These are phyloP conservation scores for Datnioides undecimradiatus DNA, from an alignment of 2,113 vertebrate genomes.

Conservation along the genomic window DNA sequence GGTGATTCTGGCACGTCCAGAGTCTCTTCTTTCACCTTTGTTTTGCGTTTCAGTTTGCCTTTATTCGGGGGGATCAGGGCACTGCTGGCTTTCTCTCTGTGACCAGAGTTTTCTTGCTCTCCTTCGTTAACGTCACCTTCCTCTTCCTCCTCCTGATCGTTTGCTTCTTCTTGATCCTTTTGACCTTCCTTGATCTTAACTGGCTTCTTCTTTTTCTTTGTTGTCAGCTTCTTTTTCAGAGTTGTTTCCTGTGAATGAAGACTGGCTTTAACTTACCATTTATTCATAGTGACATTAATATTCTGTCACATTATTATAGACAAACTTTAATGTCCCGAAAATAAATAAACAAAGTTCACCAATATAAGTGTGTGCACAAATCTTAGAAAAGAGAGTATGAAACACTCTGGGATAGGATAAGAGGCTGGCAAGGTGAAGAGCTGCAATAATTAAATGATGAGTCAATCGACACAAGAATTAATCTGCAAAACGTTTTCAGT, in stretches of 20 bases:
- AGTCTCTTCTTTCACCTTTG: constrained; percentile 75
- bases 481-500: too few relatives aligned
- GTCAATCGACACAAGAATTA: neutral
- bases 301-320: neutral
- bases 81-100: constrained; percentile 71
- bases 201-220: constrained; percentile 82
- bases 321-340: neutral
- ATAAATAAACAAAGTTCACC: neutral
- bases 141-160: constrained; percentile 43
- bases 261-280: neutral
- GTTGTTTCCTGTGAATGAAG: constrained; percentile 76
- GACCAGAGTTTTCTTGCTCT: constrained; percentile 59
- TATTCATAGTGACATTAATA: constrained; percentile 1
- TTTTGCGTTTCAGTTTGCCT: constrained; percentile 69
- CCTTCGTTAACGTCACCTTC: constrained; percentile 56
- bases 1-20: constrained; percentile 53
- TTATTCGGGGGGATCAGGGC: constrained; percentile 70
- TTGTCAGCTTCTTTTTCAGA: constrained; percentile 70
- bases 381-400: too few relatives aligned
- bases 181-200: constrained; percentile 66
- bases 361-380: too few relatives aligned
- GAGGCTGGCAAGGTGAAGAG: neutral
- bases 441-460: neutral
- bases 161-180: neutral
- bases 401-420: too few relatives aligned